These are phyloP conservation scores for Lytechinus pictus DNA, from an alignment of 35 echinoderm and acorn worm genomes.

Conservation along the genomic window DNA sequence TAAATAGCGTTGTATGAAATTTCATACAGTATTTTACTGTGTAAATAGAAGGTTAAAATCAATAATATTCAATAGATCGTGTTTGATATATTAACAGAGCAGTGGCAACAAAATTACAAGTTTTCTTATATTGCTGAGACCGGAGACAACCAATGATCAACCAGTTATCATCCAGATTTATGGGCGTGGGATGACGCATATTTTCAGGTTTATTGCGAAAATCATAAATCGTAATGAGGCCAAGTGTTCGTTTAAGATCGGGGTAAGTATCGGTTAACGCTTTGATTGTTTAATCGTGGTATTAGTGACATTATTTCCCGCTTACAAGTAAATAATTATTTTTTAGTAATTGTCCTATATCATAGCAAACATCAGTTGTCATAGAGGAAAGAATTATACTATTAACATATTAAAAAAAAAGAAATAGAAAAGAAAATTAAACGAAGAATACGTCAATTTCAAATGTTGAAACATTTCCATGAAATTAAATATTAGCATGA, in stretches of 20 bases:
- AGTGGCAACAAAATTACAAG: too few relatives aligned
- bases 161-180: neutral
- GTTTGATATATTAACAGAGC: too few relatives aligned
- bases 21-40: too few relatives aligned
- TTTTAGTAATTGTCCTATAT: neutral
- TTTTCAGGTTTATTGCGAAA: slow-evolving; percentile 5
- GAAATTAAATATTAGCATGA: neutral
- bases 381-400: too few relatives aligned
- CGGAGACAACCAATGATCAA: too few relatives aligned
- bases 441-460: too few relatives aligned
- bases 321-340: neutral
- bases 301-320: neutral
- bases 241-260: neutral
- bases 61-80: too few relatives aligned
- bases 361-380: neutral
- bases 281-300: neutral
- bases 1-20: too few relatives aligned
- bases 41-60: too few relatives aligned
- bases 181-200: neutral
- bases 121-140: too few relatives aligned
- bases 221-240: neutral
- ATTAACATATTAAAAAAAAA: too few relatives aligned
- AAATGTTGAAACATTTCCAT: neutral
- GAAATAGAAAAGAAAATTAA: too few relatives aligned
- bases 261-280: neutral